Evolutionary conservation across 1,140 invertebrate species (phyloP).

Genomic region (Diploscapter pachys): DNA sequence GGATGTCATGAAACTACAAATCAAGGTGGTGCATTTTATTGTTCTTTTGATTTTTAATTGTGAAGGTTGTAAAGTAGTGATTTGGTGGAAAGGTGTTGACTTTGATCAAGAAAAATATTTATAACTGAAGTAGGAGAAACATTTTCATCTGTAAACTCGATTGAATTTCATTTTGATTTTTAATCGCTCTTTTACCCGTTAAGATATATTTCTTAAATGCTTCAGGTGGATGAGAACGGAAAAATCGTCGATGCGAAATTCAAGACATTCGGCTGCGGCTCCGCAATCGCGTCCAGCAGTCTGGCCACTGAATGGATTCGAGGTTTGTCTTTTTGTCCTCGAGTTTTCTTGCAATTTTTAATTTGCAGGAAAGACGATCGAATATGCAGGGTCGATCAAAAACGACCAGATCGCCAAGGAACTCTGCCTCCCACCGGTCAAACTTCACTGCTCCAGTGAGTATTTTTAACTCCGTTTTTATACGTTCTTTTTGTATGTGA

Average conservation of each 20-base stretch:
- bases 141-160: not conserved
- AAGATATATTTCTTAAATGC: slow-evolving; percentile 42
- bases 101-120: slow-evolving; percentile 8
- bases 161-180: not conserved
- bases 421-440: slow-evolving; percentile 90
- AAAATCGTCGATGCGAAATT: slow-evolving; percentile 99
- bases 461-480: slow-evolving; percentile 6
- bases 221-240: slow-evolving; percentile 83
- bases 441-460: slow-evolving; percentile 97
- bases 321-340: too few relatives aligned
- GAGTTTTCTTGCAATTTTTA: slow-evolving; percentile 14
- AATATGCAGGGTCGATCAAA: slow-evolving; percentile 85
- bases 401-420: slow-evolving; percentile 99
- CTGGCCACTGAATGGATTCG: slow-evolving; percentile 99
- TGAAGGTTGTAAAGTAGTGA: not conserved
- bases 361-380: slow-evolving; percentile 80
- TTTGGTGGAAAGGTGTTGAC: not conserved
- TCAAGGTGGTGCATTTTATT: slow-evolving; percentile 65
- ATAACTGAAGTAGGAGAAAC: not conserved
- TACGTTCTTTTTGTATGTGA: too few relatives aligned
- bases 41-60: not conserved
- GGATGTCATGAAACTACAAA: slow-evolving; percentile 99
- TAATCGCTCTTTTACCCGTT: not conserved
- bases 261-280: slow-evolving; percentile 99
- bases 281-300: slow-evolving; percentile 96